phyloP scores from a whole-genome alignment of 35 echinoderm and acorn worm genomes.

The Diadema setosum region DNA sequence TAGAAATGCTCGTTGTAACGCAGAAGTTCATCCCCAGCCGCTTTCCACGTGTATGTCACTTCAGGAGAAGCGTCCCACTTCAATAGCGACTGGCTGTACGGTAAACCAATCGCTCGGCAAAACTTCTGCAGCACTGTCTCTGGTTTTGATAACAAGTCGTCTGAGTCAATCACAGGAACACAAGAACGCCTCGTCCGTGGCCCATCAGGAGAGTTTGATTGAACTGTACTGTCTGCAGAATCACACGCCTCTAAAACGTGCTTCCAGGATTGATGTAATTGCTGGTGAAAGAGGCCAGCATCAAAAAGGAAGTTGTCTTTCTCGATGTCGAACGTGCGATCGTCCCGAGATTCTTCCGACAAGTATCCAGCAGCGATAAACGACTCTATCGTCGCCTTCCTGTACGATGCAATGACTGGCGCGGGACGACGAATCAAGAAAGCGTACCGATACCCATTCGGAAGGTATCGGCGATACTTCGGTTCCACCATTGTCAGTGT shows the following conservation, averaged over 20 bases:
- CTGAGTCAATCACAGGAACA: constrained; percentile 58
- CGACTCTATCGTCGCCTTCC: not conserved
- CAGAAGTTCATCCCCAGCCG: not conserved
- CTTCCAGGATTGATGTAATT: not conserved
- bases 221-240: not conserved
- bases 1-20: not conserved
- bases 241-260: constrained; percentile 13
- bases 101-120: constrained; percentile 17
- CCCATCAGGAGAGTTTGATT: too few species aligned
- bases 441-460: constrained; percentile 24
- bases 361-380: not conserved
- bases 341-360: not conserved
- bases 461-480: constrained; percentile 2
- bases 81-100: constrained; percentile 14
- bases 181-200: too few species aligned
- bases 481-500: not conserved
- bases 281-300: not conserved
- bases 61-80: constrained; percentile 19
- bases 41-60: not conserved
- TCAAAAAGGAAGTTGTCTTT: not conserved
- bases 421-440: constrained; percentile 50
- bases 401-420: constrained; percentile 21
- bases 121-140: constrained; percentile 4
- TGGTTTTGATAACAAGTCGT: constrained; percentile 48
- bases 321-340: not conserved